Percentiles rank a stretch among this genome's conserved stretches.
Evolutionary conservation across 1,140 invertebrate genomes (phyloP).

Genomic region (Heliconius nattereri): DNA sequence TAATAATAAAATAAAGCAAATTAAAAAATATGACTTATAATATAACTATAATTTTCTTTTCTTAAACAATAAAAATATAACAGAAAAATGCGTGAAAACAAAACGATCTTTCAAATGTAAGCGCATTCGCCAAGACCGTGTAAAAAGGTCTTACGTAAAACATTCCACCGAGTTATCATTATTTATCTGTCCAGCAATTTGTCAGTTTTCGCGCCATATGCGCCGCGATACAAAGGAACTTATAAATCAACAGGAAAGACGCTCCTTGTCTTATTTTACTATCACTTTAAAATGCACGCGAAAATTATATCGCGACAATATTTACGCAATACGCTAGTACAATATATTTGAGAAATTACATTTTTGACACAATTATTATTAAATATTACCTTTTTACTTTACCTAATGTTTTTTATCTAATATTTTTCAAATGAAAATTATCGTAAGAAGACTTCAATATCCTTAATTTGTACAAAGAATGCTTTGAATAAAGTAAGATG

Average conservation of each 20-base stretch:
- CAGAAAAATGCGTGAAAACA: background rate
- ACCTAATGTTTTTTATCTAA: no score
- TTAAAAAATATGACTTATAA: no score
- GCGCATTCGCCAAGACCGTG: conserved; percentile 1
- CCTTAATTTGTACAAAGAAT: no score
- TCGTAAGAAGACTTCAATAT: no score
- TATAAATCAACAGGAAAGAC: conserved; percentile 22
- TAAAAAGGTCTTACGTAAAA: conserved; percentile 22
- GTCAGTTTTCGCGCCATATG: conserved; percentile 36
- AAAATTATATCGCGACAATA: background rate
- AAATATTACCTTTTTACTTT: no score
- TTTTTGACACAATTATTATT: no score
- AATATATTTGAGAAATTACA: no score
- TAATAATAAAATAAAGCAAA: no score
- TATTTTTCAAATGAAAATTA: no score
- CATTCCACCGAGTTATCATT: conserved; percentile 23
- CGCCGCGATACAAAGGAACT: conserved; percentile 26
- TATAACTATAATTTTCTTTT: background rate
- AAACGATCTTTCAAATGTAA: background rate
- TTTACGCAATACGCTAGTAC: background rate
- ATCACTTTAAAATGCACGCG: background rate
- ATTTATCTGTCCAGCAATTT: conserved; percentile 34
- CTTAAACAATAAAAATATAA: background rate
- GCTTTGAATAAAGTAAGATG: no score
- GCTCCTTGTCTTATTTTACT: conserved; percentile 1